Evolutionary conservation across 2,888 invertebrate species (phyloP).

Genomic region (Drosophila ustulata): DNA sequence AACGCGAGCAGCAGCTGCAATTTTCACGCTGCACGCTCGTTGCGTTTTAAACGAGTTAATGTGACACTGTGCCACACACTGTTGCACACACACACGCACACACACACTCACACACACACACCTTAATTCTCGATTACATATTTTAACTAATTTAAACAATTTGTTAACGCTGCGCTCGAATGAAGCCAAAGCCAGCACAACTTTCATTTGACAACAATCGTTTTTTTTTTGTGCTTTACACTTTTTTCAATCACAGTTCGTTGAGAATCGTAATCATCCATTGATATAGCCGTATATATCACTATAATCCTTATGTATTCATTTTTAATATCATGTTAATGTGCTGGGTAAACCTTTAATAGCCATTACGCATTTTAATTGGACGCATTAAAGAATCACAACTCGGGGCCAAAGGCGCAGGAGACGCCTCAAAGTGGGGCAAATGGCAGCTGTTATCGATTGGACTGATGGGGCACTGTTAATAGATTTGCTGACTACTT

Average conservation of each 20-base stretch:
- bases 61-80: slow-evolving; percentile 49
- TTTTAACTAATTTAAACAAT: slow-evolving; percentile 36
- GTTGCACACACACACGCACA: slow-evolving; percentile 16
- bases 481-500: neutral
- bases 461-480: neutral
- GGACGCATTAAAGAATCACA: neutral
- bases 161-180: slow-evolving; percentile 22
- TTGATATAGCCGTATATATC: neutral
- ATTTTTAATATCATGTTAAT: slow-evolving; percentile 4
- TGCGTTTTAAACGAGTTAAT: slow-evolving; percentile 68
- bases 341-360: slow-evolving; percentile 7
- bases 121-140: slow-evolving; percentile 32
- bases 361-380: slow-evolving; percentile 5
- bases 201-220: neutral
- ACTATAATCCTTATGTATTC: neutral
- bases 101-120: slow-evolving; percentile 1
- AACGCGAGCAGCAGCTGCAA: slow-evolving; percentile 64
- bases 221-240: neutral
- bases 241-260: neutral
- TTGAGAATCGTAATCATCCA: neutral
- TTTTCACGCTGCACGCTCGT: slow-evolving; percentile 75
- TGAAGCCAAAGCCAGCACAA: slow-evolving; percentile 3
- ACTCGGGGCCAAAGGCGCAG: neutral
- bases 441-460: neutral
- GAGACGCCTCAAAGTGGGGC: neutral